Evolutionary conservation across 2,113 vertebrate genomes (phyloP).

Genomic region (Orthonyx spaldingii): DNA sequence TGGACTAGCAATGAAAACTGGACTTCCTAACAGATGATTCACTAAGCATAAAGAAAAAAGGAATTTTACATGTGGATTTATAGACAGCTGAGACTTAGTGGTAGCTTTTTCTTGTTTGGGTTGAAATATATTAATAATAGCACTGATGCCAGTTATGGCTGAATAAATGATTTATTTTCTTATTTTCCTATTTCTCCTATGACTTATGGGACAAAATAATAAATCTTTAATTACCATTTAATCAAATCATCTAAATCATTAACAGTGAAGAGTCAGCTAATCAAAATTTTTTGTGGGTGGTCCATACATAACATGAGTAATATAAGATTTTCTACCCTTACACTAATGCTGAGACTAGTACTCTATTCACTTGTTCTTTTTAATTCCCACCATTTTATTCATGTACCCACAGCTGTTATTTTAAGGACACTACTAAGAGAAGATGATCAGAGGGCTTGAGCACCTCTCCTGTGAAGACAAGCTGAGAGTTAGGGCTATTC

Average conservation of each 20-base stretch:
- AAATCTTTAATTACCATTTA: not conserved
- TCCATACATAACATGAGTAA: not conserved
- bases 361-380: not conserved
- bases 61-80: slow-evolving; percentile 36
- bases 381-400: not conserved
- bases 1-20: slow-evolving; percentile 50
- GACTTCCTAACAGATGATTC: slow-evolving; percentile 36
- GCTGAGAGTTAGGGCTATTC: not conserved
- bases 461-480: not conserved
- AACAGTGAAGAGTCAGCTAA: not conserved
- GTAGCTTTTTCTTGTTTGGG: not conserved
- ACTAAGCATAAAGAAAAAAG: slow-evolving; percentile 12
- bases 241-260: not conserved
- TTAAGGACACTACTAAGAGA: not conserved
- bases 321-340: not conserved
- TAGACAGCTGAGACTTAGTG: not conserved
- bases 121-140: slow-evolving; percentile 38
- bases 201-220: not conserved
- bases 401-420: not conserved
- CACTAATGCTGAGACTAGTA: not conserved
- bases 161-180: not conserved
- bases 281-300: not conserved
- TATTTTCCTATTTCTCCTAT: not conserved
- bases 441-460: not conserved
- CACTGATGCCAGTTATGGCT: not conserved